Evolutionary conservation across 1,140 invertebrate species (phyloP).

Genomic region (Micrasema minimum): DNA sequence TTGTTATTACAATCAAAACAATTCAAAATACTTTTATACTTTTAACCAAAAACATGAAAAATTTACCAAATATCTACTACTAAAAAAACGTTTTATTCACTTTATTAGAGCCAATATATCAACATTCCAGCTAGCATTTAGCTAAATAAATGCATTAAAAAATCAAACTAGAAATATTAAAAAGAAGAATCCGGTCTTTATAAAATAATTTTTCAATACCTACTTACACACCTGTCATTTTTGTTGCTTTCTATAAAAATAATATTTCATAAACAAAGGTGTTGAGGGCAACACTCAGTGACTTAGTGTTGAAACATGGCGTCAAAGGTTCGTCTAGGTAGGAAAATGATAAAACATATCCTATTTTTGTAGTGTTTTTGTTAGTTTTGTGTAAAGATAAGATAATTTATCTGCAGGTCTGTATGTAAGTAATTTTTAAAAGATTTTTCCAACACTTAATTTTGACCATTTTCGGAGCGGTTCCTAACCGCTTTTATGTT

Average conservation of each 20-base stretch:
- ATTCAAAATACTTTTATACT: too few species aligned
- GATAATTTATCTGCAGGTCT: slow-evolving; percentile 38
- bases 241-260: neutral
- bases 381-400: slow-evolving; percentile 41
- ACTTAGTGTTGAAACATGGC: slow-evolving; percentile 50
- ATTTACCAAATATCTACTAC: too few species aligned
- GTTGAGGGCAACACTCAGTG: slow-evolving; percentile 32
- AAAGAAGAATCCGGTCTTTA: too few species aligned
- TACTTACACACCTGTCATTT: neutral
- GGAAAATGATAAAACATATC: slow-evolving; percentile 40
- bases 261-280: slow-evolving; percentile 23
- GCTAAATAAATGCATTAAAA: neutral
- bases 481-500: slow-evolving; percentile 8
- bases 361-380: slow-evolving; percentile 36
- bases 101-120: too few species aligned
- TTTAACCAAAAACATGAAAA: too few species aligned
- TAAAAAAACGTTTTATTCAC: too few species aligned
- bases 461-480: neutral
- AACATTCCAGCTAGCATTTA: too few species aligned
- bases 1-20: too few species aligned
- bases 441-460: slow-evolving; percentile 9
- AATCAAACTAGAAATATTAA: too few species aligned
- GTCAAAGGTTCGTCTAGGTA: slow-evolving; percentile 52
- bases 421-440: slow-evolving; percentile 38
- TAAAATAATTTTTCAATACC: too few species aligned